These are phyloP conservation scores for Oryzias sinensis DNA, from an alignment of 2,797 vertebrate genomes.

Conservation along the genomic window DNA sequence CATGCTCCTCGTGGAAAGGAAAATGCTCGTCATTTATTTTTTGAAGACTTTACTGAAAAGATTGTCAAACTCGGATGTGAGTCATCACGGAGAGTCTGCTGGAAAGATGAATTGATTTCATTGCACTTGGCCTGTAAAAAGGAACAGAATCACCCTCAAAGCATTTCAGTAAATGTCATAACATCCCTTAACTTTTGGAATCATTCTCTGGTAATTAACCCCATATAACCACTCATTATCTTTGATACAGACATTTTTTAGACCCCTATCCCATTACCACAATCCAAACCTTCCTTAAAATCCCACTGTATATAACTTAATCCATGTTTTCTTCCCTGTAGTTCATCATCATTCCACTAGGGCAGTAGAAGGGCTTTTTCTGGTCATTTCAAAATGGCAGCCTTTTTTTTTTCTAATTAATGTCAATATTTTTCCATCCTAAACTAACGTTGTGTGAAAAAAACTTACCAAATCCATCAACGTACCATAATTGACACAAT, in stretches of 20 bases:
- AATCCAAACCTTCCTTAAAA: no score
- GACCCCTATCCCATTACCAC: no score
- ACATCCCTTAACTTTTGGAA: constrained; percentile 9
- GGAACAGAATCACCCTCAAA: constrained; percentile 23
- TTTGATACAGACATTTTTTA: no score
- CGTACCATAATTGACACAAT: no score
- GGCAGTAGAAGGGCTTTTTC: no score
- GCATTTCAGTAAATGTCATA: constrained; percentile 35
- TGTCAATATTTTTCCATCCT: background rate
- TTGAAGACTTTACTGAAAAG: constrained; percentile 2
- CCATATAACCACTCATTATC: background rate
- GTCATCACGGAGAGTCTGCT: constrained; percentile 6
- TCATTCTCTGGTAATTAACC: constrained; percentile 29
- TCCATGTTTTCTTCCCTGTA: no score
- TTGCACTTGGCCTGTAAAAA: constrained; percentile 51
- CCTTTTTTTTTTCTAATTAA: constrained; percentile 11
- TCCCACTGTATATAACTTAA: no score
- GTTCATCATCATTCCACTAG: no score
- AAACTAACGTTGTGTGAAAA: no score
- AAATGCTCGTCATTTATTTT: constrained; percentile 9
- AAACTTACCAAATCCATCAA: no score
- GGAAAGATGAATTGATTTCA: constrained; percentile 18
- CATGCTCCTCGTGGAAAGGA: constrained; percentile 22
- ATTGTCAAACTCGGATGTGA: constrained; percentile 13
- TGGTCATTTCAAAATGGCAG: no score